Base-by-base conservation (phyloP, 2,113 vertebrate genomes). In the Elgaria multicarinata region DNA sequence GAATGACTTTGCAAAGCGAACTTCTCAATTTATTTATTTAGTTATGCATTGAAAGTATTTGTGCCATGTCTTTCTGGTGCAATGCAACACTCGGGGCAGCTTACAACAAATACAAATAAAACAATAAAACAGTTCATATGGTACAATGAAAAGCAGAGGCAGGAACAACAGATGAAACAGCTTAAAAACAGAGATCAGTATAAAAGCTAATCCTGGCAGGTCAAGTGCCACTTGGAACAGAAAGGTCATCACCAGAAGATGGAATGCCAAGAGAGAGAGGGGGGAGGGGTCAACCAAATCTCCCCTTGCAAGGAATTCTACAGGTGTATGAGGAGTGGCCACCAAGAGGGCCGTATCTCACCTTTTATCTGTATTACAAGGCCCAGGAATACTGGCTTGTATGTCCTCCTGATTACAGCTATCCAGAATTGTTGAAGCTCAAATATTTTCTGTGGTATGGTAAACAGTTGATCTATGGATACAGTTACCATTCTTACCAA, bases 1-100 rank as follows among this genome's bases (percentile, higher is more conserved):
- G 82, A 86, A 4, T 74, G 26, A 71, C 92, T 95, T 91, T 95
- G 74, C 89, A 94, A 94, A 95, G 88, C 80, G 33, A 92, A 78
- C 85, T 91, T 93, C 42, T 87, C 92, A 86, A 92, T 93, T n/a
- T 94, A 95, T 76, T 66, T 69, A 33, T 67, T 66, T 83, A 67
- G 36, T 62, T 72, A 18, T 36, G 71, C 36, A 72, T 20, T 77
- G 75, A 31, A 83, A 44, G 16, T 75, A 75, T 53, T 53, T 69
- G 50, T 84, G 50, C 18, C 82, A 42, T 42, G 33, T 28, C 64
- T 42, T 84, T 33, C 42, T 69, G 31, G 42, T 67, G 42, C 24
- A 46, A n/a, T 28, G 28, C 64, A 84, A 69, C 28, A 69, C 16
- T 42, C 80, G 26, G 28, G 26, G 62, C 26, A 28, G 33, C 80